Evolutionary conservation across 2,888 invertebrate species (phyloP), one percentile per base, ranked within the genome.

Genomic region (Lepas anatifera): DNA sequence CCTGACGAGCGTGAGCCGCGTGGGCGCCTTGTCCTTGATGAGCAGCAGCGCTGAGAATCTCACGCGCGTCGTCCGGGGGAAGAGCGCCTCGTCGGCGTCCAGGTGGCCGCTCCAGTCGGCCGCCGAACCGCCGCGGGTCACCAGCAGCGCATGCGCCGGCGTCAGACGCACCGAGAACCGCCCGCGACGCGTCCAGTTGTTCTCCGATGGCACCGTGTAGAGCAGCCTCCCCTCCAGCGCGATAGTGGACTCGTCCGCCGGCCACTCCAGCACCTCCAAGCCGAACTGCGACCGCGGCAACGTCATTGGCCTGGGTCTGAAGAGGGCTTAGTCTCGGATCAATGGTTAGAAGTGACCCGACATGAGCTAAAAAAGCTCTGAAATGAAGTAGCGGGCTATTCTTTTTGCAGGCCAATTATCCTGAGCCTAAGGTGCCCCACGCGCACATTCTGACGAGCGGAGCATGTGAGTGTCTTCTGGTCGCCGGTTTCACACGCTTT

Each of bases 191-290:
- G 74, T 76, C 79, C 79, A 79, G 80, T 92, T 92, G 81, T 90
- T 91, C 81, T 94, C 94, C 70, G 92, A 89, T 63, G 93, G 92
- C 80, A 92, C 92, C 58, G 92, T 91, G 79, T 89, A 92, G 76
- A 92, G 83, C 76, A 95, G 83, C 79, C 89, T 88, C 71, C 95
- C 95, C 81, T 95, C 94, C 81, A 94, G 85, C 74, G 92, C 89
- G 79, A 95, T 94, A 79, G 89, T 88, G 67, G 92, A 90, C 80
- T 95, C 94, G 76, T 93, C 93, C 81, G 90, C 90, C 70, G 78
- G 78, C 96, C 96, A 96, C 77, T 94, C 94, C 74, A 96, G 81
- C 8, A 93, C 87, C 79, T 96, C 95, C 73, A 95, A 89, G 69
- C 95, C 95, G 85, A 95, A 90, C 86, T 86, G 75, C 39, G 29